Base-by-base conservation (phyloP, 2,797 vertebrate species). In the Leptoclinus maculatus region DNA sequence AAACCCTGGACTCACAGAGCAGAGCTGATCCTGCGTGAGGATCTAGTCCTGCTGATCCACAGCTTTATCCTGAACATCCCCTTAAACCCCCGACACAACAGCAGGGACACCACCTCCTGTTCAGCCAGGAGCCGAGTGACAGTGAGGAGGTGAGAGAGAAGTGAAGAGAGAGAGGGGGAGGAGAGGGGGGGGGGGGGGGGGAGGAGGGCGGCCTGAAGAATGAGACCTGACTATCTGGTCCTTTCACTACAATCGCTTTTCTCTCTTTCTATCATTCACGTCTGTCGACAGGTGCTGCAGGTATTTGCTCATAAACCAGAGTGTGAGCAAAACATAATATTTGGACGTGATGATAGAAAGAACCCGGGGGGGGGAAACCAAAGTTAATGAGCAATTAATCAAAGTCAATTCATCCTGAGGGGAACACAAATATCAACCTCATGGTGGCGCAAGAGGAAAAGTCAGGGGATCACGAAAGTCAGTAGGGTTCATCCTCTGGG, bases 51-150 rank as follows among this genome's bases (percentile, higher is more conserved):
- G 89, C 71, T 90, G 82, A 92, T 87, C 67, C 67, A 79, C 73
- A 94, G 88, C 88, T 88, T 95, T 85, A 76, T 93, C 82, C 66
- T 93, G 93, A 93, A 94, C 93, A 94, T 94, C 53, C 86, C 89
- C 75, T 81, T 84, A 17, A 70, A n/a, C n/a, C 66, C 32, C 32
- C 32, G 32, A 34, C 7, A 34, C 72, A 9, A 74, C 76, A 63
- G 87, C 75, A 85, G 79, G 51, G 13, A 78, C 39, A 57, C 58
- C 32, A 34, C 32, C 32, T 34, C 32, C 32, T 34, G 5, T 7
- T 56, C 76, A 85, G 76, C 32, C 32, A 34, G 32, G 32, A 34
- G 32, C 32, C 21, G 25, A 7, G 74, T 7, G 36, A 63, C 66
- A 63, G 19, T 32, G 12, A 53, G 62, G 38, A 27, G 21, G 43